Conservation (phyloP, 2,113 vertebrate species). For the Malaclemys terrapin region DNA sequence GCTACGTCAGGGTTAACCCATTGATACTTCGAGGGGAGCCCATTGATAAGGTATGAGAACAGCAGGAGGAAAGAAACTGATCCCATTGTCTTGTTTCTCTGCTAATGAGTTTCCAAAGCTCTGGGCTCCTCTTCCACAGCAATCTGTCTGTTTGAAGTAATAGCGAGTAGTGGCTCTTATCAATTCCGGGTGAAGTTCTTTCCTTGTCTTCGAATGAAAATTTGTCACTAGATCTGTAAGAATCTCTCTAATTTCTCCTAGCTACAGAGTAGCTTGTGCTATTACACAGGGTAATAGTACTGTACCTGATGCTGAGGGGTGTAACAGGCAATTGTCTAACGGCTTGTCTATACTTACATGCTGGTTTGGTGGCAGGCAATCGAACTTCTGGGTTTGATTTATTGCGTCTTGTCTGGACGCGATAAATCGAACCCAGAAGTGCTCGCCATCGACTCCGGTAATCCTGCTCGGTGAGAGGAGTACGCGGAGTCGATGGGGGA, state of each 20-base stretch:
- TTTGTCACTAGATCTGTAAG: not conserved
- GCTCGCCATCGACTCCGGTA: too few species aligned
- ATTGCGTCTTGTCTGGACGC: too few species aligned
- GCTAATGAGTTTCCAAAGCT: slow-evolving; percentile 24
- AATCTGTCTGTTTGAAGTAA: slow-evolving; percentile 27
- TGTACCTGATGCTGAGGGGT: not conserved
- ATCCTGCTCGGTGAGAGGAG: too few species aligned
- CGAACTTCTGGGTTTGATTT: too few species aligned
- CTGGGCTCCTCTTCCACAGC: not conserved
- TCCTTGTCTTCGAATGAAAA: not conserved
- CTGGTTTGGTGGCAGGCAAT: too few species aligned
- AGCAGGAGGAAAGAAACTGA: not conserved
- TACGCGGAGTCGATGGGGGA: too few species aligned
- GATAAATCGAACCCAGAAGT: too few species aligned
- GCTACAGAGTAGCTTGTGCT: not conserved
- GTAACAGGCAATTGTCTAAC: not conserved
- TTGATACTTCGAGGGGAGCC: not conserved
- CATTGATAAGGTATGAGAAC: not conserved
- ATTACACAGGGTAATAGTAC: not conserved
- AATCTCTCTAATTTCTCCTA: not conserved
- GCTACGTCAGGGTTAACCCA: not conserved
- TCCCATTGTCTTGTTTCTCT: not conserved
- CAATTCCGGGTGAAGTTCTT: not conserved
- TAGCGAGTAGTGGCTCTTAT: not conserved
- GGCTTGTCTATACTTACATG: too few species aligned